Conservation (phyloP, 2,888 invertebrate genomes). For the Sisyra terminalis region DNA sequence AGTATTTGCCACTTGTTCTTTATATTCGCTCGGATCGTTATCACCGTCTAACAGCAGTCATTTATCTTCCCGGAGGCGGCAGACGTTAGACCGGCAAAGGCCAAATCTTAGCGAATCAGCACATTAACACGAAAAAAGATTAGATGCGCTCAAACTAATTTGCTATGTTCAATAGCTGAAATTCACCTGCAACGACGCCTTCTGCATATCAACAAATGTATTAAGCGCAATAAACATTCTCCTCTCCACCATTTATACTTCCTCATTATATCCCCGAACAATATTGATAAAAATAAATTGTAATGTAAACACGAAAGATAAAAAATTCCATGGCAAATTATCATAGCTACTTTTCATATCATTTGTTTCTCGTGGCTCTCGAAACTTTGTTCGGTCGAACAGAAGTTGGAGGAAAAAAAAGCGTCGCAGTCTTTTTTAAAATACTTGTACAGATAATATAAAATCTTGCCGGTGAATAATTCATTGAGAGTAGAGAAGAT, state of each 20-base stretch:
- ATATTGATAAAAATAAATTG: no score
- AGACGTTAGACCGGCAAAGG: constrained; percentile 1
- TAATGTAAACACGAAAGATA: constrained; percentile 1
- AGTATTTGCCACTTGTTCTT: constrained; percentile 22
- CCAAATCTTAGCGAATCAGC: constrained; percentile 3
- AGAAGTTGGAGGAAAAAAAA: not conserved
- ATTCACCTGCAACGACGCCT: no score
- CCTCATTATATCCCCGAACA: not conserved
- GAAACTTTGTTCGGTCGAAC: not conserved
- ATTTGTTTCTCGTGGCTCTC: not conserved
- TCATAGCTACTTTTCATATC: not conserved
- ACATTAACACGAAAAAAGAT: constrained; percentile 1
- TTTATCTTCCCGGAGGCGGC: constrained; percentile 22
- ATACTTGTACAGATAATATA: constrained; percentile 2
- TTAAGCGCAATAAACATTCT: no score
- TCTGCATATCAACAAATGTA: no score
- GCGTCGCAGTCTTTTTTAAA: not conserved
- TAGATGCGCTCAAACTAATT: no score
- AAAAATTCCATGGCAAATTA: no score
- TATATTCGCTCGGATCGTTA: constrained; percentile 24
- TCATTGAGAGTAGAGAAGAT: constrained; percentile 4
- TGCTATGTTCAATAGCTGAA: no score
- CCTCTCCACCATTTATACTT: not conserved
- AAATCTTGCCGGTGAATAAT: constrained; percentile 8
- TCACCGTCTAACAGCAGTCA: constrained; percentile 23